Conservation (phyloP, 2,797 vertebrate species). For the Hipposideros larvatus region DNA sequence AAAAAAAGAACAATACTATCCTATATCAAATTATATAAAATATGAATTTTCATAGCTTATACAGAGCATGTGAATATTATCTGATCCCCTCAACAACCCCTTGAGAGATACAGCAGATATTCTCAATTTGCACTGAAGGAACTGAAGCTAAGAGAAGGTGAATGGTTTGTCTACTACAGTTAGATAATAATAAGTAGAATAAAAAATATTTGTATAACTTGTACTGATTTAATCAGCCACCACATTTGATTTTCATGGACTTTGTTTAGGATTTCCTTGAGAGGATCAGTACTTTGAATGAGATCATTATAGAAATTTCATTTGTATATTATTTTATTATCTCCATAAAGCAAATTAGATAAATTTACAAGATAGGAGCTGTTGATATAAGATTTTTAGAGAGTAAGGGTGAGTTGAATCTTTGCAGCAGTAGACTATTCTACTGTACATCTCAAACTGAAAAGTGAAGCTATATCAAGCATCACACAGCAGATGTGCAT, state of each 20-base stretch:
- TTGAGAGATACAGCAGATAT: background rate
- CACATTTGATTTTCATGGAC: slow-evolving; percentile 10
- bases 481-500: too few species aligned
- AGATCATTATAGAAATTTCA: background rate
- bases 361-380: background rate
- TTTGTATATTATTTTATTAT: background rate
- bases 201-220: background rate
- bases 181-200: background rate
- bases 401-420: background rate
- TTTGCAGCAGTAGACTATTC: too few species aligned
- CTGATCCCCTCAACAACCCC: background rate
- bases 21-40: background rate
- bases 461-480: too few species aligned
- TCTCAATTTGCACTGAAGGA: background rate
- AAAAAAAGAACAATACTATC: background rate
- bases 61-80: background rate
- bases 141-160: background rate
- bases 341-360: background rate
- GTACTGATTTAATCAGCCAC: background rate
- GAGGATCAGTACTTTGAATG: background rate
- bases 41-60: background rate
- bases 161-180: background rate
- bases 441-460: too few species aligned
- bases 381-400: background rate
- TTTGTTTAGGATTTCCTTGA: background rate